Base-by-base conservation (phyloP, 2,888 invertebrate genomes). In the Venustoraphidia nigricollis region DNA sequence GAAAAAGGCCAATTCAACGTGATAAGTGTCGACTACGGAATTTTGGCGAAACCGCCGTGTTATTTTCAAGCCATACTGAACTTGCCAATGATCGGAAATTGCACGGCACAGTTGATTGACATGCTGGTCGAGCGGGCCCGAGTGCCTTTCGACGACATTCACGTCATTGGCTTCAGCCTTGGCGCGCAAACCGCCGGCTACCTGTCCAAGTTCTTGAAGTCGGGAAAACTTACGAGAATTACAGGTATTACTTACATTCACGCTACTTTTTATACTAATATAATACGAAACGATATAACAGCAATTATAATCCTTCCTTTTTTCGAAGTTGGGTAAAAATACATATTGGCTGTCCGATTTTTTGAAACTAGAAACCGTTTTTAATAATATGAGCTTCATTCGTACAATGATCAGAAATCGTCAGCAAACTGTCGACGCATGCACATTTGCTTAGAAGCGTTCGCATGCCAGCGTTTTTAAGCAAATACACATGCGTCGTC, bases 81-180 rank as follows among this genome's bases (percentile, higher is more conserved):
- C 59, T 70, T 75, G 0, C 72, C 73, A 14, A 57, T 75, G 9
- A 77, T 75, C 1, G 78, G 75, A n/a, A 70, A 66, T 57, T 81
- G 81, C 54, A 65, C 70, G 1, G 79, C 76, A 0, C 71, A 76
- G 55, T 60, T 81, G 6, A 68, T 81, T 1, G 73, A 76, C 49
- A 59, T 61, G 34, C 58, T 81, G 43, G 67, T 77, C 9, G 56
- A 56, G 2, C 57, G 64, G 0, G 57, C 64, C 42, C 58, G 64
- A 0, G 69, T 77, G 38, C 50, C 60, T 1, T 58, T 76, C n/a
- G 56, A 66, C 1, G 59, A 59, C 43, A 66, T 80, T 46, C 81
- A 81, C 55, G 59, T 79, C 1, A 72, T 81, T 42, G 80, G 80
- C 1, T 80, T 79, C 56, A 80, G 80, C 58, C 67, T 81, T 10